phyloP scores from a whole-genome alignment of 2,888 invertebrate genomes.

The Dolomedes plantarius region DNA sequence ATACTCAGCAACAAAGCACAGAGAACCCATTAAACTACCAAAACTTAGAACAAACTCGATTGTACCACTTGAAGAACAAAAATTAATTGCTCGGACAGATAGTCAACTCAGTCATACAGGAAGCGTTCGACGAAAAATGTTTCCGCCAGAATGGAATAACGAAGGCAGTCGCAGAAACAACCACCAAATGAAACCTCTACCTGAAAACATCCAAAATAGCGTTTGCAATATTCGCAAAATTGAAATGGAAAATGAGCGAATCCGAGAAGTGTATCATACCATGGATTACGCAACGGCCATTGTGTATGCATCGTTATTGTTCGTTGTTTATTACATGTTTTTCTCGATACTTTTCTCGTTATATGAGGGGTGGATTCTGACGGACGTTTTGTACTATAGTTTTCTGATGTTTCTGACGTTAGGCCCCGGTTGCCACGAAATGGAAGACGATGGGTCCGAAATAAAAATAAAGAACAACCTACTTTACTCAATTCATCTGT shows the following conservation, averaged over 20 bases:
- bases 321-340: slow-evolving; percentile 47
- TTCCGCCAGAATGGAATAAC: not conserved
- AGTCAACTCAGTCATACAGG: not conserved
- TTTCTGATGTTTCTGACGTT: slow-evolving; percentile 60
- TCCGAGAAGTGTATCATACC: not conserved
- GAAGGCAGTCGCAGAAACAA: not conserved
- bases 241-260: not conserved
- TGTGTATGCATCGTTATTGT: slow-evolving; percentile 42
- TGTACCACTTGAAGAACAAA: slow-evolving; percentile 7
- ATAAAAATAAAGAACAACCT: slow-evolving; percentile 22
- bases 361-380: slow-evolving; percentile 6
- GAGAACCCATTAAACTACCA: not conserved
- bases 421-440: slow-evolving; percentile 44
- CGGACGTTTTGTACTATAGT: slow-evolving; percentile 49
- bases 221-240: too few species aligned
- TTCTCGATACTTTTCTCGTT: slow-evolving; percentile 18
- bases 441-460: slow-evolving; percentile 9
- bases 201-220: not conserved
- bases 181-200: not conserved
- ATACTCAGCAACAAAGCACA: not conserved
- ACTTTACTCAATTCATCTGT: slow-evolving; percentile 8
- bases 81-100: not conserved
- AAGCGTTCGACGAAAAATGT: not conserved
- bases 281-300: slow-evolving; percentile 36
- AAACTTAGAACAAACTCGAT: slow-evolving; percentile 28